These are phyloP conservation scores for Meliscaeva auricollis DNA, from an alignment of 2,888 invertebrate genomes.

Conservation along the genomic window DNA sequence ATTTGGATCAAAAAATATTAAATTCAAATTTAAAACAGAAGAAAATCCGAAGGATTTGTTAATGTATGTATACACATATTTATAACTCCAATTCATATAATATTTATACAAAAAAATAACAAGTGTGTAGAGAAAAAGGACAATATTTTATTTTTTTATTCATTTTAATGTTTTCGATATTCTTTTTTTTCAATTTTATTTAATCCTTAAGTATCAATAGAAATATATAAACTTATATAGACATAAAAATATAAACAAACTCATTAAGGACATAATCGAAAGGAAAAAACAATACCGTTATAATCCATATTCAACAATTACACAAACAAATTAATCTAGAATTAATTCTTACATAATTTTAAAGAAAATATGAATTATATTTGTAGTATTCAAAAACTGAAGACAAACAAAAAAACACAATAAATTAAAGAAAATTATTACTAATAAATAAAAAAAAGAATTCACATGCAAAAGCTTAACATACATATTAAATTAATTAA, in stretches of 20 bases:
- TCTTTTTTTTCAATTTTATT: conserved; percentile 59
- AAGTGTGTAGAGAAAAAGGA: conserved; percentile 72
- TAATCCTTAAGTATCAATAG: conserved; percentile 70
- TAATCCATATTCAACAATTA: conserved; percentile 66
- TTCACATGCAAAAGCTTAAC: conserved; percentile 29
- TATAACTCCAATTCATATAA: conserved; percentile 59
- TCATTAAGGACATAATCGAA: conserved; percentile 53
- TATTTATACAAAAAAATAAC: conserved; percentile 50
- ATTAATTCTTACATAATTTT: conserved; percentile 67
- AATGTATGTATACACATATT: conserved; percentile 62
- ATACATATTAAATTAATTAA: conserved; percentile 17
- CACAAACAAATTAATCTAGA: conserved; percentile 65
- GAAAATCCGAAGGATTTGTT: conserved; percentile 30
- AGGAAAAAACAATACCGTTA: conserved; percentile 49
- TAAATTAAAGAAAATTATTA: conserved; percentile 13
- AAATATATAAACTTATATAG: conserved; percentile 50
- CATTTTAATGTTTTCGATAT: conserved; percentile 60
- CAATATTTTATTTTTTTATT: conserved; percentile 69
- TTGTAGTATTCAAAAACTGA: conserved; percentile 62
- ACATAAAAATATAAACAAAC: conserved; percentile 59
- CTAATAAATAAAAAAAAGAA: conserved; percentile 35
- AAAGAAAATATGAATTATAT: conserved; percentile 70
- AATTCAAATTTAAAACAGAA: conserved; percentile 27
- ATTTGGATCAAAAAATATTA: conserved; percentile 38
- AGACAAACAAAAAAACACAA: conserved; percentile 44